These are phyloP conservation scores for Chloroceryle aenea DNA, from an alignment of 2,113 vertebrate genomes.

Conservation along the genomic window DNA sequence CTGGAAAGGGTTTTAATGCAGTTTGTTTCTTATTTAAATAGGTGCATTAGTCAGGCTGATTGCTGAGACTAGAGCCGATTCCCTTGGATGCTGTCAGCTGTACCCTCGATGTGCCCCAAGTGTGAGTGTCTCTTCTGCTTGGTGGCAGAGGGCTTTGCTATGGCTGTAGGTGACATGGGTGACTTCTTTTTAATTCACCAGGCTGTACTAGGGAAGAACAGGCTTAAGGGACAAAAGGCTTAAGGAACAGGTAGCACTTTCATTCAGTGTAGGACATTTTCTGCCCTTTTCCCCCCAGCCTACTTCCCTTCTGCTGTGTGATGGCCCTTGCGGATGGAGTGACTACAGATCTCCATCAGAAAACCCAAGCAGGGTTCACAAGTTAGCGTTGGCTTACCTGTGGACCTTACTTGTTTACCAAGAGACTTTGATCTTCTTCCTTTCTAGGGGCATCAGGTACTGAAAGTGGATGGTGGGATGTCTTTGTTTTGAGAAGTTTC, in stretches of 20 bases:
- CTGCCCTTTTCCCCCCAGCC: not conserved
- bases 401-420: not conserved
- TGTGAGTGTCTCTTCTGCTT: not conserved
- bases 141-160: not conserved
- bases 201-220: not conserved
- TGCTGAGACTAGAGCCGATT: not conserved
- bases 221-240: not conserved
- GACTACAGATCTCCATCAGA: not conserved
- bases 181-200: not conserved
- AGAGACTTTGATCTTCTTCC: not conserved
- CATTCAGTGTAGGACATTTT: accelerated
- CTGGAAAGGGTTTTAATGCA: not conserved
- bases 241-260: not conserved
- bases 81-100: accelerated
- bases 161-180: accelerated
- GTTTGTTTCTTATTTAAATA: not conserved
- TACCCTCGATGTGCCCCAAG: accelerated
- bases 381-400: not conserved
- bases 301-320: accelerated
- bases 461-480: not conserved
- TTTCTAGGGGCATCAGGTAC: not conserved
- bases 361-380: not conserved
- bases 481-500: not conserved
- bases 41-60: not conserved
- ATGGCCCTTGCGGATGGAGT: not conserved